Percentiles rank a stretch among this genome's conserved stretches.
These are phyloP conservation scores for Eueremaeus valkanovi DNA, from an alignment of 2,888 invertebrate species.

Conservation along the genomic window DNA sequence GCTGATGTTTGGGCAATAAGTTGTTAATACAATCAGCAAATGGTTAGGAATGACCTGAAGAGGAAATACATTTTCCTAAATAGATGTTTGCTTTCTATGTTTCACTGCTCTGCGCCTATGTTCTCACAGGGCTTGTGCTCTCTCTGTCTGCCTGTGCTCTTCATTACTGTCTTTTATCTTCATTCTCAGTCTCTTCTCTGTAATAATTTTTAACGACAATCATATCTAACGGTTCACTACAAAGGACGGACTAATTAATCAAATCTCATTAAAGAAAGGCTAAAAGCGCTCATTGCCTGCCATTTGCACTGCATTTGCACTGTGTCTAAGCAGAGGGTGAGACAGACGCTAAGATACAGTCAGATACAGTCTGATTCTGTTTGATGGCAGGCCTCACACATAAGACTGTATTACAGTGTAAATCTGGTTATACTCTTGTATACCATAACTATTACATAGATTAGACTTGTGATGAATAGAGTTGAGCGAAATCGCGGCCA, in stretches of 20 bases:
- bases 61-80: conserved; percentile 23
- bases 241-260: conserved; percentile 42
- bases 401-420: not conserved
- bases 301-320: no score
- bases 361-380: not conserved
- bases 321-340: not conserved
- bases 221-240: conserved; percentile 6
- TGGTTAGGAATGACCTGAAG: conserved; percentile 19
- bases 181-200: not conserved
- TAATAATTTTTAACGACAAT: not conserved
- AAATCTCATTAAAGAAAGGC: conserved; percentile 42
- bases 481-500: not conserved
- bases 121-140: not conserved
- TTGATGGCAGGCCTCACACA: not conserved
- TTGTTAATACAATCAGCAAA: conserved; percentile 29
- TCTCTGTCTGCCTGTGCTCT: not conserved
- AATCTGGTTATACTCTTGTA: not conserved
- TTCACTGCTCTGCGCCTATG: not conserved
- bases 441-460: not conserved
- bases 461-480: not conserved
- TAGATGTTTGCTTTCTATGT: not conserved
- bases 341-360: not conserved
- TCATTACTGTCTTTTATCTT: not conserved
- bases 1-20: conserved; percentile 27
- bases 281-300: conserved; percentile 1